Evolutionary conservation across 1,140 invertebrate genomes (phyloP), one percentile per base, ranked within the genome.

Genomic region (Augochlora pura): DNA sequence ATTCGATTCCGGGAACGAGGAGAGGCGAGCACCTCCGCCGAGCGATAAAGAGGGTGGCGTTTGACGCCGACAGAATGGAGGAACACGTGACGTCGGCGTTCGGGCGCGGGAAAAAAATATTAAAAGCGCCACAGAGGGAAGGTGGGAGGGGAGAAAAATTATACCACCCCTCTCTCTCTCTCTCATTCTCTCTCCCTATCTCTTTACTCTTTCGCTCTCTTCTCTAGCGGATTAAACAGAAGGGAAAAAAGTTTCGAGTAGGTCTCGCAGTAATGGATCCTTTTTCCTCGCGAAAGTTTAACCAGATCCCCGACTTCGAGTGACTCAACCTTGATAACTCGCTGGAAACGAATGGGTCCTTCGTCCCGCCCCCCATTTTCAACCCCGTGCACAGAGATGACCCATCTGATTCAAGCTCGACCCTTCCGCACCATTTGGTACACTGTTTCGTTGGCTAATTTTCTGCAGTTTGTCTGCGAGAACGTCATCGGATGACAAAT

Each of bases 1-100:
- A 80, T 49, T 80, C 67, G 63, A 80, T 84, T 80, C 77, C 76
- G 67, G 57, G 76, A 84, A 84, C 79, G 77, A 66, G 60, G 39
- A 73, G 77, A 84, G 83, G 54, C 32, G 32, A 32, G 32, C 32
- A 32, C 32, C 32, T 32, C 32, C 32, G 83, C 18, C 10, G 38
- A 67, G 21, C 59, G 52, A 73, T 39, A 77, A 57, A 83, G 46
- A 62, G 42, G 63, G 21, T 25, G 78, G 32, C 67, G 62, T 63
- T 79, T 74, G 46, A 73, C 57, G 70, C 57, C 38, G 75, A 32
- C 63, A 75, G 69, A 75, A 39, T 42, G 27, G 49, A n/a, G n/a
- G 54, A 59, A 76, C 59, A 49, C 39, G 71, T 59, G 71, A 71
- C 52, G 63, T 60, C 38, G 54, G 60, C 49, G 68, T 64, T 21